Conservation (phyloP, 2,888 invertebrate genomes). For the Cinara cedri region DNA sequence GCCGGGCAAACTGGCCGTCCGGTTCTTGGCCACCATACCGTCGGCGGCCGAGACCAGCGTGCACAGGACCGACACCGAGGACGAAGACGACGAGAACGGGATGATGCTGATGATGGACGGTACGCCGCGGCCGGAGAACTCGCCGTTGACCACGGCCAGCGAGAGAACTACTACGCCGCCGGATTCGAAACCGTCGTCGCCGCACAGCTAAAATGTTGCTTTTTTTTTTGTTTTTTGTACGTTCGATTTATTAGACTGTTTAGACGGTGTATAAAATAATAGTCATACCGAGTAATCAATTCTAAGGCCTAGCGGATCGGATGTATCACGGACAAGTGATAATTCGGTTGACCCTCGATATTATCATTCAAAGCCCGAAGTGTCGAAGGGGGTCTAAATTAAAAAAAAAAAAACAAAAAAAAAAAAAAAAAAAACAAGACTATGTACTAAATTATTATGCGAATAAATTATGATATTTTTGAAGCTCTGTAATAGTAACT, state of each 20-base stretch:
- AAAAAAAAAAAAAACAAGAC: no score
- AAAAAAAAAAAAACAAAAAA: no score
- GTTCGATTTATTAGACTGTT: neutral
- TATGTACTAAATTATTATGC: no score
- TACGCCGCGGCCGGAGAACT: neutral
- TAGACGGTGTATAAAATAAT: slow-evolving; percentile 13
- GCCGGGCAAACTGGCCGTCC: slow-evolving; percentile 65
- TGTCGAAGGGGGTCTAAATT: no score
- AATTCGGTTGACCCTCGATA: neutral
- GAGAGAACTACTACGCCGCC: slow-evolving; percentile 34
- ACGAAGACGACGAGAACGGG: slow-evolving; percentile 1
- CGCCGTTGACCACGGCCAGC: slow-evolving; percentile 23
- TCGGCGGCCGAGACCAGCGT: slow-evolving; percentile 77
- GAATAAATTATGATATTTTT: no score
- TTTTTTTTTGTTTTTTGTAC: neutral
- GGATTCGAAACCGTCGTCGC: slow-evolving; percentile 33
- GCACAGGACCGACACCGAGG: slow-evolving; percentile 67
- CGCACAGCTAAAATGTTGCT: neutral
- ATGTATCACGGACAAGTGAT: neutral
- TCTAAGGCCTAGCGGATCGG: slow-evolving; percentile 7
- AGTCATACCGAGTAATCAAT: slow-evolving; percentile 6
- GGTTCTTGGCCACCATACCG: slow-evolving; percentile 75
- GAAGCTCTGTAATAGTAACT: no score
- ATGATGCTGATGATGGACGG: neutral
- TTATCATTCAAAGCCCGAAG: neutral